Conservation (phyloP, 2,113 vertebrate species). For the Plectropomus leopardus region DNA sequence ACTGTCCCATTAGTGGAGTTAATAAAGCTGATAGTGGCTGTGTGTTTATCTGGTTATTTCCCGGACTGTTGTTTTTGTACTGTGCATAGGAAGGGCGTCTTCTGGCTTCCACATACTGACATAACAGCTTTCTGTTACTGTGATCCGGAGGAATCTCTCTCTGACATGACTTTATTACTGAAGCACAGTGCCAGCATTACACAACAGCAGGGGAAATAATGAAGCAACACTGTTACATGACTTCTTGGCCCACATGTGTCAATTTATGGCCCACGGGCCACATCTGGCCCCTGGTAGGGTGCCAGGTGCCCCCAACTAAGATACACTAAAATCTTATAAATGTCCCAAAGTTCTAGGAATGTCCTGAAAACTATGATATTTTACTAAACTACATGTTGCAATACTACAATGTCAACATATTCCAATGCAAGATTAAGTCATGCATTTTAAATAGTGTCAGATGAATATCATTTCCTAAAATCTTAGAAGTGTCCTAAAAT, state of each 20-base stretch:
- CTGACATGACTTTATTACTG: slow-evolving; percentile 7
- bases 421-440: too few species aligned
- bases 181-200: slow-evolving; percentile 26
- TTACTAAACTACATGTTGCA: too few species aligned
- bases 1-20: slow-evolving; percentile 14
- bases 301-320: too few species aligned
- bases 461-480: too few species aligned
- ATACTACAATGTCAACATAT: too few species aligned
- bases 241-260: slow-evolving; percentile 11
- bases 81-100: background rate
- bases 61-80: background rate
- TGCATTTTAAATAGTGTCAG: too few species aligned
- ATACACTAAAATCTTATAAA: too few species aligned
- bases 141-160: background rate
- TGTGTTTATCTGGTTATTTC: slow-evolving; percentile 24
- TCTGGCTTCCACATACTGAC: background rate
- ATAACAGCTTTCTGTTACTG: background rate
- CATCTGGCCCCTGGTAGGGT: too few species aligned
- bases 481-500: too few species aligned
- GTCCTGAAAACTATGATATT: too few species aligned
- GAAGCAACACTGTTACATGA: slow-evolving; percentile 38
- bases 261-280: background rate
- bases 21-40: background rate
- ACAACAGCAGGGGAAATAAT: slow-evolving; percentile 33
- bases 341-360: too few species aligned